Evolutionary conservation across 2,888 invertebrate genomes (phyloP), one percentile per base, ranked within the genome.

Genomic region (Caenorhabditis sp.): DNA sequence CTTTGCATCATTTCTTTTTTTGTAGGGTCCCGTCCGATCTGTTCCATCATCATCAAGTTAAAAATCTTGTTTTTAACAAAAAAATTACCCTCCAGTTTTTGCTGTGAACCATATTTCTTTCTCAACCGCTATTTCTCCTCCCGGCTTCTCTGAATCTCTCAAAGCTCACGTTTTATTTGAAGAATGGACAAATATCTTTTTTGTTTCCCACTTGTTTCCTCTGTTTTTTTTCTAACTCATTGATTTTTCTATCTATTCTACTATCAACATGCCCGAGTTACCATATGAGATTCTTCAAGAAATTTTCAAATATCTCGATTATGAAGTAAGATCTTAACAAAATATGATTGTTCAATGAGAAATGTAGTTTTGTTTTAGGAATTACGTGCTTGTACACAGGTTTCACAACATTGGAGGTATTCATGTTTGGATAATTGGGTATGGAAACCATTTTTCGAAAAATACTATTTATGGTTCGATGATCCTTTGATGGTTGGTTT

Each of bases 371-470:
- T n/a, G n/a, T 52, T 62, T 31, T 17, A 63, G 63, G 57, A 57
- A 23, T 20, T 63, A 20, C 38, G 27, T 38, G 27, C 17, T 4
- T 63, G 63, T 23, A 43, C 63, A 38, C 14, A 63, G 20, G 57
- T 56, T 14, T 63, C 56, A 17, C 38, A 38, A 26, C 52, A 56
- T n/a, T 63, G 63, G 63, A 58, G 63, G 7, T 56, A 26, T 25
- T 21, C 38, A 1, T 20, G 21, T 23, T 27, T 56, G 1, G 56
- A 27, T 43, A 23, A 63, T 38, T 43, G 56, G 26, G 20, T 63
- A 3, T 63, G 63, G 63, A 63, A 63, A 23, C 53, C 52, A 14
- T 21, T 3, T n/a, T 31, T 61, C 7, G 38, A 57, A 36, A 63
- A 56, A 25, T 17, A 63, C n/a, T 63, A 26, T 38, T 12, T 54